Base-by-base conservation (phyloP, 2,797 vertebrate genomes). In the Mormyrus proboscirostris region DNA sequence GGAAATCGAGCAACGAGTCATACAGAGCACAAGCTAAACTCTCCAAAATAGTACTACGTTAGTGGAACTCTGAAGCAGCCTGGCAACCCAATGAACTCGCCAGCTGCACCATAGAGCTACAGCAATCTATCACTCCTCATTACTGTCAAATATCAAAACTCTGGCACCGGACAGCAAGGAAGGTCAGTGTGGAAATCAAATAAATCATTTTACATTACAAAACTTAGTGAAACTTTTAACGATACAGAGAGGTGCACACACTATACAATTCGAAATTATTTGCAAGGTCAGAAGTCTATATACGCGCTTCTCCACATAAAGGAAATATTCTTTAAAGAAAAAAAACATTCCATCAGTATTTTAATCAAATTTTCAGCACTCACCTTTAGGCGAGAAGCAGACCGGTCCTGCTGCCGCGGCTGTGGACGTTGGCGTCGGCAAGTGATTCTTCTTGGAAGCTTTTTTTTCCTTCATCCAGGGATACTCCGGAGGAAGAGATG, bases 401-500 rank as follows among this genome's bases (percentile, higher is more conserved):
- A 96, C 95, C 88, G 97, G 96, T 91, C 96, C 96, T 51, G 96
- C 94, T 93, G 97, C 96, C 65, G 95, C 90, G 90, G 96, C 90
- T 59, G 96, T 95, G 89, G 97, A 94, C 90, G 96, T 95, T 90
- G 97, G 95, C 73, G 96, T 95, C 89, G 97, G 97, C 94, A 89
- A 49, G 95, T 96, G 93, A 91, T 94, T 95, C 94, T 96, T 97
- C 97, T 97, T 98, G 94, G 96, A 96, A 89, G 97, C 97, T 94
- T 99, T 99, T 96, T 98, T 98, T 96, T 98, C 98, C 95, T 98
- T 98, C 98, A 98, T 98, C 98, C 98, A 99, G 93, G 98, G 98
- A 94, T 98, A 98, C 94, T 98, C 97, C 94, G 97, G 97, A 91
- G 96, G 97, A 86, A 95, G 95, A 91, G 96, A 95, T 90, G 96